Base-by-base conservation (phyloP, 2,797 vertebrate species). In the Etheostoma nigrum region DNA sequence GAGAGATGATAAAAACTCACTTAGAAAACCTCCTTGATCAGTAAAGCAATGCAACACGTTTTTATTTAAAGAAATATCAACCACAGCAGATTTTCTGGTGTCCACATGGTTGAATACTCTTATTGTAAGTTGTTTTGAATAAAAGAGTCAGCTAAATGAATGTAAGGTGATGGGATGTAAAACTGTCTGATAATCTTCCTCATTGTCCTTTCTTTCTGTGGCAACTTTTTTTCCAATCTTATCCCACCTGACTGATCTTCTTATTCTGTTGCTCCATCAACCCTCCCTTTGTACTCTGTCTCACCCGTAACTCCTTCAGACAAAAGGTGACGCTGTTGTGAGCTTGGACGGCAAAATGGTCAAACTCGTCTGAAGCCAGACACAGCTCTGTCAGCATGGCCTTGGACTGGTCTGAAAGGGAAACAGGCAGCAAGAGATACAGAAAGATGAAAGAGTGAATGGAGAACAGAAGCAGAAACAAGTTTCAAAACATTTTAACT, bases 241-340 rank as follows among this genome's bases (percentile, higher is more conserved):
- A 4, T 25, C 21, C 21, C 44, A 63, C 36, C 42, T 58, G 40
- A 66, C 23, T 55, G 54, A 67, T 64, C 33, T 16, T 25, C 2
- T 4, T 33, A 21, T 14, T 19, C 5, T 55, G 53, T 40, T 10
- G 1, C 16, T 33, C 27, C 1, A 8, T 61, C 16, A 18, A 52
- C 30, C 30, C 59, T 11, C 21, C 4, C 25, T 59, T 51, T 47
- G 10, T 53, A 5, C 2, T 44, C 36, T 11, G n/a, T 72, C 96
- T 96, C 81, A 99, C 98, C 92, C 97, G 93, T 57, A 98, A 95
- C 69, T 99, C 97, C 89, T 97, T 98, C 25, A 99, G 95, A 85
- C 98, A 99, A 93, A 99, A 99, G 2, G 98, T 99, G 90, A 99
- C 78, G 60, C 91, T 92, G 62, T 88, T 95, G 21, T 94, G 95